These are phyloP conservation scores for Platanista minor DNA, from an alignment of 2,113 vertebrate species.

Conservation along the genomic window DNA sequence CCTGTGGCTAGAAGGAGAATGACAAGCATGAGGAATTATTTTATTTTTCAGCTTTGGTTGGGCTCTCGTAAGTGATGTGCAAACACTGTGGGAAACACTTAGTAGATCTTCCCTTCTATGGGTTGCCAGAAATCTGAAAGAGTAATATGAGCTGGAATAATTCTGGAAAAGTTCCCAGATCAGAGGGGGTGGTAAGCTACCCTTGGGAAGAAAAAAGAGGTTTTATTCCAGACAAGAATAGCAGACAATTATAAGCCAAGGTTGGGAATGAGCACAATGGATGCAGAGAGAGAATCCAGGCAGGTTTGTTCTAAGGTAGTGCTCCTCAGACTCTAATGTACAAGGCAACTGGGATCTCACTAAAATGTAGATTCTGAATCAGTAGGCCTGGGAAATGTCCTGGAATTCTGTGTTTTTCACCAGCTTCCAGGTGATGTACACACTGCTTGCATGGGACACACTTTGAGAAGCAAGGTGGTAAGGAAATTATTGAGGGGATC, in stretches of 20 bases:
- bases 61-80: background rate
- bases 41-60: background rate
- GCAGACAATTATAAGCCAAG: background rate
- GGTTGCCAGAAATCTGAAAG: background rate
- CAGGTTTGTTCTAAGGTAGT: background rate
- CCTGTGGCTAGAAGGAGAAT: background rate
- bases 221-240: background rate
- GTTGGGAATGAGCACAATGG: background rate
- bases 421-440: background rate
- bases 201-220: background rate
- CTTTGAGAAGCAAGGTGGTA: background rate
- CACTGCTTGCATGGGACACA: background rate
- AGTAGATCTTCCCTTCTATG: background rate
- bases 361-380: background rate
- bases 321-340: too few species aligned
- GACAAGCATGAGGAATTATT: background rate
- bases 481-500: background rate
- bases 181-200: background rate
- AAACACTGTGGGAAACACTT: background rate
- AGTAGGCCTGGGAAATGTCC: background rate
- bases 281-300: background rate
- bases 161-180: slow-evolving; percentile 10
- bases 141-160: background rate
- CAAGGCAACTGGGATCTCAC: background rate
- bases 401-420: background rate